These are phyloP conservation scores for Arctia plantaginis DNA, from an alignment of 2,888 invertebrate genomes.

Conservation along the genomic window DNA sequence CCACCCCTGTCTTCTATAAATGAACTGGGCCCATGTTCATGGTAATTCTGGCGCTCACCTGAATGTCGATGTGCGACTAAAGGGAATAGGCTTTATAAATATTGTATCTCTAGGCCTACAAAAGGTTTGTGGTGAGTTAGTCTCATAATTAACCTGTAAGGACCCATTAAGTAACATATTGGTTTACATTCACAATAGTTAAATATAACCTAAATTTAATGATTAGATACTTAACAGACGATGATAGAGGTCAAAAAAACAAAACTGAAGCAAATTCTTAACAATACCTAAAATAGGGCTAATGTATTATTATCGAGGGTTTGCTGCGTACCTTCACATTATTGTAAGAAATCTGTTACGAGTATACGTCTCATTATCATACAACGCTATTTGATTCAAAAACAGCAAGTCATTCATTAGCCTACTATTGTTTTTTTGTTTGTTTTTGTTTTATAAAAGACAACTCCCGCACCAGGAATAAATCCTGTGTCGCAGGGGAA, in stretches of 20 bases:
- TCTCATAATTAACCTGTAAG: conserved; percentile 31
- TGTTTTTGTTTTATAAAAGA: no score
- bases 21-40: conserved; percentile 77
- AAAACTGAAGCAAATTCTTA: no score
- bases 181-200: neutral
- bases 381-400: neutral
- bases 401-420: no score
- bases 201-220: neutral
- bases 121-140: conserved; percentile 33
- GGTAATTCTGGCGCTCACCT: conserved; percentile 78
- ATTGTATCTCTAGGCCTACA: conserved; percentile 60
- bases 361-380: no score
- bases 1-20: conserved; percentile 67
- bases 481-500: no score
- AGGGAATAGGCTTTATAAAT: conserved; percentile 69
- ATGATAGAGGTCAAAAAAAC: neutral
- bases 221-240: neutral
- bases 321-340: no score
- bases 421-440: no score
- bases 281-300: no score
- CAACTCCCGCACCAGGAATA: no score
- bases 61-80: conserved; percentile 71
- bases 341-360: no score
- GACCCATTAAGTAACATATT: neutral
- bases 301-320: no score